Percentiles rank a stretch among this genome's conserved stretches.
These are phyloP conservation scores for Halcyon chelicuti DNA, from an alignment of 2,797 vertebrate species.

Conservation along the genomic window DNA sequence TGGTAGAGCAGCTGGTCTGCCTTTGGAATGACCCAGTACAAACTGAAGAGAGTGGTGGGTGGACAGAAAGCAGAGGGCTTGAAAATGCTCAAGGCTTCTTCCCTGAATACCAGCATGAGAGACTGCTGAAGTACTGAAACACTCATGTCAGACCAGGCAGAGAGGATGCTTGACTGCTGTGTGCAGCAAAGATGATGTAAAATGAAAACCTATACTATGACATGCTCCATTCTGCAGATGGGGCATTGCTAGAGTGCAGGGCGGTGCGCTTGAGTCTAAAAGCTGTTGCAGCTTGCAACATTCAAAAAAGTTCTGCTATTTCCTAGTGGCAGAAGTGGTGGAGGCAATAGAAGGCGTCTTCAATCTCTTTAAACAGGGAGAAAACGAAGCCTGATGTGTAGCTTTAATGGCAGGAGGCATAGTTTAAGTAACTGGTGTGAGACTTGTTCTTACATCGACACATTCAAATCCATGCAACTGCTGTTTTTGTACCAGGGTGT, in stretches of 20 bases:
- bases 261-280: not conserved
- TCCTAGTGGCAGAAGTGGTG: not conserved
- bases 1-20: not conserved
- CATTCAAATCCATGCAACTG: not conserved
- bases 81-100: not conserved
- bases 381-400: not conserved
- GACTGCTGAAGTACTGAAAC: not conserved
- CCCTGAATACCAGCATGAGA: not conserved
- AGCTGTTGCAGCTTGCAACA: not conserved
- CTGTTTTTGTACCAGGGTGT: not conserved
- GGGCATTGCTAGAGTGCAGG: not conserved
- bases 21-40: not conserved
- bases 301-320: not conserved
- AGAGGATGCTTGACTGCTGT: not conserved
- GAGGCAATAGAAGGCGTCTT: not conserved
- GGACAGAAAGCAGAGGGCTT: not conserved
- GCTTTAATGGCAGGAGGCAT: not conserved
- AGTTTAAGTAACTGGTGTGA: not conserved
- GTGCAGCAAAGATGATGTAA: not conserved
- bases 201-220: not conserved
- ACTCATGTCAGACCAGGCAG: not conserved
- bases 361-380: not conserved
- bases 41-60: not conserved
- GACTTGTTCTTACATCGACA: accelerated
- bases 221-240: accelerated